A percentile compares a stretch with the other conserved stretches of the same genome.
phyloP scores from a whole-genome alignment of 1,140 invertebrate genomes.

The Carposina sasakii region DNA sequence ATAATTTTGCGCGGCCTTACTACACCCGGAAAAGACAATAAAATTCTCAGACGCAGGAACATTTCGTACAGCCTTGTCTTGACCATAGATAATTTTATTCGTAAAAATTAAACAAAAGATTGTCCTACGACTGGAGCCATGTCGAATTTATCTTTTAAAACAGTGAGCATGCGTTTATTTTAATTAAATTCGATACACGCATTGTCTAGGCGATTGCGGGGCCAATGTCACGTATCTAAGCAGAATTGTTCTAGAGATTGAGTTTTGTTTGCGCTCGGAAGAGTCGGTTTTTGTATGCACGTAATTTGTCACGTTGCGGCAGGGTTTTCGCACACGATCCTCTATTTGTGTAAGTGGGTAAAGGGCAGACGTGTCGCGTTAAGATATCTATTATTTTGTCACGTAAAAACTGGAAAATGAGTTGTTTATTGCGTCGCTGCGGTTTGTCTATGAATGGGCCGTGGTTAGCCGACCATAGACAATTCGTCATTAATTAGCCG shows the following conservation, averaged over 20 bases:
- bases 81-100: conserved; percentile 16
- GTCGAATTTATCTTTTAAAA: conserved; percentile 15
- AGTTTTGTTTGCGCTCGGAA: background rate
- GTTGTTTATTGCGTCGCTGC: conserved; percentile 10
- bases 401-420: conserved; percentile 17
- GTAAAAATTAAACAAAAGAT: conserved; percentile 15
- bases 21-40: no score
- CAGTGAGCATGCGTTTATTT: conserved; percentile 25
- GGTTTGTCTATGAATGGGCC: conserved; percentile 22
- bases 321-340: conserved; percentile 38
- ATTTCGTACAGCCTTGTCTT: conserved; percentile 25
- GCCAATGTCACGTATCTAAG: conserved; percentile 61
- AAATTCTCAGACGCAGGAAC: background rate
- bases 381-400: conserved; percentile 17
- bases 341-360: conserved; percentile 62
- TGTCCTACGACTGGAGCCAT: conserved; percentile 11
- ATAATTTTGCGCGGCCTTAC: no score
- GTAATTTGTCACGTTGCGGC: conserved; percentile 16
- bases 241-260: no score
- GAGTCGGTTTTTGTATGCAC: conserved; percentile 23
- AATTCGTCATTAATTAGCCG: no score
- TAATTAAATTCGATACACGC: conserved; percentile 50
- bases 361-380: conserved; percentile 49
- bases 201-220: conserved; percentile 38
- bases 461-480: conserved; percentile 29